phyloP scores from a whole-genome alignment of 1,140 invertebrate species.

The Macrobrachium rosenbergii region DNA sequence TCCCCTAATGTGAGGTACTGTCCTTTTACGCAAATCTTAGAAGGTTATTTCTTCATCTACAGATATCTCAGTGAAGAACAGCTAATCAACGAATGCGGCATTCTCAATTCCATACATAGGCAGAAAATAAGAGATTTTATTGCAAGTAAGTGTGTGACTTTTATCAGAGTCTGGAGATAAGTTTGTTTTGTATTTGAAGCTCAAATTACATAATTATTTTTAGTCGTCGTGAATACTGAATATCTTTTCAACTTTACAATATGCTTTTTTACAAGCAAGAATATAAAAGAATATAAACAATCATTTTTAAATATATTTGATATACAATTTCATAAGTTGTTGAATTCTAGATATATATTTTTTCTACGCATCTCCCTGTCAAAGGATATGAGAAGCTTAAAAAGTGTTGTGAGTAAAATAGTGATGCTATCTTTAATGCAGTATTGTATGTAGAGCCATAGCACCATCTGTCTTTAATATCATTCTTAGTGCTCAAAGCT shows the following conservation, averaged over 20 bases:
- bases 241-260: no score
- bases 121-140: slow-evolving; percentile 90
- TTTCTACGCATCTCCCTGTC: slow-evolving; percentile 26
- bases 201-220: no score
- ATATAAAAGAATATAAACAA: no score
- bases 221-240: no score
- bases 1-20: neutral
- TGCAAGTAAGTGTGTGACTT: slow-evolving; percentile 75
- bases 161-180: no score
- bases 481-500: neutral
- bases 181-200: neutral
- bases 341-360: no score
- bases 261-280: no score
- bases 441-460: neutral
- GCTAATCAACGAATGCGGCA: slow-evolving; percentile 88
- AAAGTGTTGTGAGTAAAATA: slow-evolving; percentile 54
- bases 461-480: neutral
- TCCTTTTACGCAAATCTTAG: neutral
- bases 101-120: slow-evolving; percentile 94
- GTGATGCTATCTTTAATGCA: neutral
- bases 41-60: neutral
- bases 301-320: no score
- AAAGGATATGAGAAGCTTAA: slow-evolving; percentile 47
- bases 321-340: no score
- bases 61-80: slow-evolving; percentile 87